phyloP scores from a whole-genome alignment of 2,113 vertebrate genomes.

The Podarcis raffonei region DNA sequence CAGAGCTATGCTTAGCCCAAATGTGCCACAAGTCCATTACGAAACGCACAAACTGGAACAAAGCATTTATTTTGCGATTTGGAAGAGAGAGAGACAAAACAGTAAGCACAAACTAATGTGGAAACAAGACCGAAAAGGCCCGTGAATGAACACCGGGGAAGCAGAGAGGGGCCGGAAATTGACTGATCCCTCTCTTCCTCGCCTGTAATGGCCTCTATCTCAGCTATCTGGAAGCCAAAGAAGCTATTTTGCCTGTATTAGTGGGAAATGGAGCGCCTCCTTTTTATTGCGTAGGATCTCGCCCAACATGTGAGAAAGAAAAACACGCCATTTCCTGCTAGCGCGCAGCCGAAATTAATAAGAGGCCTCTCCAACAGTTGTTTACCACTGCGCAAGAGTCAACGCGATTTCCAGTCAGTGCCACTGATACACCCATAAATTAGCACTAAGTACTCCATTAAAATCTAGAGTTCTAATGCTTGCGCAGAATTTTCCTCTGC shows the following conservation, averaged over 20 bases:
- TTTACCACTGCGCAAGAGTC: conserved; percentile 50
- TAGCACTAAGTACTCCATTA: conserved; percentile 76
- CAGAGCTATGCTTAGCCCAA: too few species aligned
- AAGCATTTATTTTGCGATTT: too few species aligned
- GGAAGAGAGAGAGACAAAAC: too few species aligned
- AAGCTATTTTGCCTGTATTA: neutral
- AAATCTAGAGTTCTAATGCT: conserved; percentile 60
- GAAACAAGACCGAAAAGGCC: neutral
- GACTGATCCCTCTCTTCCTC: too few species aligned
- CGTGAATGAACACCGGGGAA: neutral
- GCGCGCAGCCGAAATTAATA: conserved; percentile 38
- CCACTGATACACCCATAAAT: conserved; percentile 47
- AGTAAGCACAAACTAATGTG: neutral
- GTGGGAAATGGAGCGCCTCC: neutral
- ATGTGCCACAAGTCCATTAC: too few species aligned
- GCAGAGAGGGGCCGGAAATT: neutral
- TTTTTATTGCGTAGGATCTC: neutral
- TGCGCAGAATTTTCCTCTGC: conserved; percentile 68
- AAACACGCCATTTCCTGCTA: conserved; percentile 43
- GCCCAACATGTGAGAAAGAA: neutral
- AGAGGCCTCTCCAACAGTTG: conserved; percentile 32
- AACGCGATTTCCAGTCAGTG: conserved; percentile 63
- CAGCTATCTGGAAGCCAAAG: neutral
- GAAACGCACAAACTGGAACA: too few species aligned
- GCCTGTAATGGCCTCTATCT: too few species aligned